A percentile compares a stretch with the other conserved stretches of the same genome.
Evolutionary conservation across 2,888 invertebrate species (phyloP).

Genomic region (Leptinotarsa rubiginosa): DNA sequence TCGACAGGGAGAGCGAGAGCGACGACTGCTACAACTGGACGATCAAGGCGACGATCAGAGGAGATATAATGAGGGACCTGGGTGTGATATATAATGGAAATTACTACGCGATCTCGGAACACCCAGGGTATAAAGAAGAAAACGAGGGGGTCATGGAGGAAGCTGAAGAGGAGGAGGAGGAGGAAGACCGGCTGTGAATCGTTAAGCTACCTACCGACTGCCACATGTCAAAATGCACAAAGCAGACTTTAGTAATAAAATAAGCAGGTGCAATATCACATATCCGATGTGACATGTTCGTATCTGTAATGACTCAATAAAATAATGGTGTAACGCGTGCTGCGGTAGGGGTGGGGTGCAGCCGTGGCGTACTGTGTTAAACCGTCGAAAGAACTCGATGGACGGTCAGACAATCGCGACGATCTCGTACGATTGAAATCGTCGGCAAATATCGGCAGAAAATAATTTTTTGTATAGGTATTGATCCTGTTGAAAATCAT

Average conservation of each 20-base stretch:
- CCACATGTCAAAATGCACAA: slow-evolving; percentile 58
- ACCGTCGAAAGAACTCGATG: not conserved
- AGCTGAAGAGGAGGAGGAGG: slow-evolving; percentile 85
- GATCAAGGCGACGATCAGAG: slow-evolving; percentile 93
- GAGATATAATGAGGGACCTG: slow-evolving; percentile 89
- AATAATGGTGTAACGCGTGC: slow-evolving; percentile 46
- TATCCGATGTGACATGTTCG: slow-evolving; percentile 61
- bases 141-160: slow-evolving; percentile 88
- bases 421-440: slow-evolving; percentile 47
- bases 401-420: slow-evolving; percentile 38
- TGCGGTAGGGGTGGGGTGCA: slow-evolving; percentile 28
- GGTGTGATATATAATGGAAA: slow-evolving; percentile 96
- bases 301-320: slow-evolving; percentile 41
- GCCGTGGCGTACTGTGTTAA: slow-evolving; percentile 18
- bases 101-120: slow-evolving; percentile 95
- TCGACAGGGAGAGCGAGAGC: slow-evolving; percentile 92
- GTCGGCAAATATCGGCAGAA: slow-evolving; percentile 50
- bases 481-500: slow-evolving; percentile 56
- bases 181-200: slow-evolving; percentile 70
- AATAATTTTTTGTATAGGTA: slow-evolving; percentile 56
- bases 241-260: slow-evolving; percentile 55
- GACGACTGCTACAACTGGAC: slow-evolving; percentile 97
- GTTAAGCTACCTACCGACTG: slow-evolving; percentile 50
- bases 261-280: slow-evolving; percentile 61
- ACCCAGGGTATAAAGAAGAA: slow-evolving; percentile 93